phyloP scores from a whole-genome alignment of 2,888 invertebrate genomes.

The Pterostichus niger region DNA sequence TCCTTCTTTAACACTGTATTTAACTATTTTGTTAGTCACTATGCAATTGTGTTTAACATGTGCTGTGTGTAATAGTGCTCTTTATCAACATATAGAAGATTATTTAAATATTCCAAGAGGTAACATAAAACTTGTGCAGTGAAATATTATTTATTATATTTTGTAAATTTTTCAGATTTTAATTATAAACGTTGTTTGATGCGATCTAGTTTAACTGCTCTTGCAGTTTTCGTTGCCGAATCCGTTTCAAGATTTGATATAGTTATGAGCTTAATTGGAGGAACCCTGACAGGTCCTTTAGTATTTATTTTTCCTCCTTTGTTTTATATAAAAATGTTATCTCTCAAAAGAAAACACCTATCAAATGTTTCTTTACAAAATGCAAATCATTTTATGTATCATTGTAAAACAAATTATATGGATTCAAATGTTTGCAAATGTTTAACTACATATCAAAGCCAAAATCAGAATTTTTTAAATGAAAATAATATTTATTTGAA shows the following conservation, averaged over 20 bases:
- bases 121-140: slow-evolving; percentile 74
- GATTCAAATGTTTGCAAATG: slow-evolving; percentile 33
- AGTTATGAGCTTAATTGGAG: slow-evolving; percentile 92
- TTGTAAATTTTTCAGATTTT: slow-evolving; percentile 82
- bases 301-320: slow-evolving; percentile 92
- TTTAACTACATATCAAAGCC: slow-evolving; percentile 12
- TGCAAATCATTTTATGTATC: slow-evolving; percentile 65
- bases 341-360: slow-evolving; percentile 76
- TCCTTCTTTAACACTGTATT: slow-evolving; percentile 81
- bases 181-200: slow-evolving; percentile 85
- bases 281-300: slow-evolving; percentile 89
- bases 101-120: slow-evolving; percentile 86
- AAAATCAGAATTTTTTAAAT: slow-evolving; percentile 36
- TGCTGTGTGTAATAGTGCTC: slow-evolving; percentile 87
- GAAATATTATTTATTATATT: not conserved
- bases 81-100: slow-evolving; percentile 91
- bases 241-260: slow-evolving; percentile 91
- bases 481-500: slow-evolving; percentile 7
- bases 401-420: slow-evolving; percentile 44
- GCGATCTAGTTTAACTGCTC: slow-evolving; percentile 84
- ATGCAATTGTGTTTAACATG: slow-evolving; percentile 88
- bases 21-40: slow-evolving; percentile 87
- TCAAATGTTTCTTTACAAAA: slow-evolving; percentile 58
- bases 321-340: slow-evolving; percentile 86
- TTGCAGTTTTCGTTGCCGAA: slow-evolving; percentile 89